Conservation (phyloP, 2,113 vertebrate species). For the Sebastes schlegelii region DNA sequence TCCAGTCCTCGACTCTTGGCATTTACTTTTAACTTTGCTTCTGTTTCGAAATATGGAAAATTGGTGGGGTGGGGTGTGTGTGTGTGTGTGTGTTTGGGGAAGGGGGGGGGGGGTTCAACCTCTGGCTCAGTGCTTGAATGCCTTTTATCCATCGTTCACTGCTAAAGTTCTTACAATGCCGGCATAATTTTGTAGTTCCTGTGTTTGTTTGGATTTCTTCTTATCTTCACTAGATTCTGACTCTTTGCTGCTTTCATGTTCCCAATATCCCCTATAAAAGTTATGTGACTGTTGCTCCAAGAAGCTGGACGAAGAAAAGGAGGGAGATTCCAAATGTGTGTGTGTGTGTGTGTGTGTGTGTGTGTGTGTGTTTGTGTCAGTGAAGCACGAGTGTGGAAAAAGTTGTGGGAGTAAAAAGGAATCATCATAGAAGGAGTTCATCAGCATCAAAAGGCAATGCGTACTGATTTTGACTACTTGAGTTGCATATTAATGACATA, state of each 20-base stretch:
- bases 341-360: neutral
- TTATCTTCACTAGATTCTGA: slow-evolving; percentile 44
- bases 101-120: neutral
- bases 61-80: neutral
- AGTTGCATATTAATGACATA: neutral
- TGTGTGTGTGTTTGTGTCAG: slow-evolving; percentile 14
- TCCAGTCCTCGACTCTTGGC: slow-evolving; percentile 51
- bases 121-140: neutral
- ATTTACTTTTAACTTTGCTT: slow-evolving; percentile 17
- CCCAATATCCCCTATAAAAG: slow-evolving; percentile 28
- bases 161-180: neutral
- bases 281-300: slow-evolving; percentile 52
- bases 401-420: slow-evolving; percentile 30
- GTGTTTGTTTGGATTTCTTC: slow-evolving; percentile 40
- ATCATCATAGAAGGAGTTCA: slow-evolving; percentile 24
- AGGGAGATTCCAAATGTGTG: slow-evolving; percentile 48
- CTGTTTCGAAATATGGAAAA: slow-evolving; percentile 59
- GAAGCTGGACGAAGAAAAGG: slow-evolving; percentile 28
- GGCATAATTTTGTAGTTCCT: slow-evolving; percentile 20
- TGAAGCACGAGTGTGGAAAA: slow-evolving; percentile 59
- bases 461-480: neutral
- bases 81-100: too few relatives aligned
- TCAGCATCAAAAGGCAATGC: neutral
- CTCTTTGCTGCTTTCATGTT: slow-evolving; percentile 41
- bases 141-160: slow-evolving; percentile 15